phyloP scores from a whole-genome alignment of 2,888 invertebrate species.

The Morpho helenor region DNA sequence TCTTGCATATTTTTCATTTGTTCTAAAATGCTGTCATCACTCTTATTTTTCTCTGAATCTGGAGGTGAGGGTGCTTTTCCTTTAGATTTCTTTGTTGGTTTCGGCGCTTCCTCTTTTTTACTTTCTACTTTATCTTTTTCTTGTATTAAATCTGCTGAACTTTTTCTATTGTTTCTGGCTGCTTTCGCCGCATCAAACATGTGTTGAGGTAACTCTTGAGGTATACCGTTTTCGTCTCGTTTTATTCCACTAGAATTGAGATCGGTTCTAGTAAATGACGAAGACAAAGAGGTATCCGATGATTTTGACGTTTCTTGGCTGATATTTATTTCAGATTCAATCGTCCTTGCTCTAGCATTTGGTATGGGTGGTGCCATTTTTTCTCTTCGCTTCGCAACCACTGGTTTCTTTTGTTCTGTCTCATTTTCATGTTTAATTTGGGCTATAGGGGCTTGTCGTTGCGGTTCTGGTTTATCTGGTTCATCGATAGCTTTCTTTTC shows the following conservation, averaged over 20 bases:
- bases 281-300: conserved; percentile 48
- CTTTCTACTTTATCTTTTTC: conserved; percentile 52
- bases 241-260: conserved; percentile 80
- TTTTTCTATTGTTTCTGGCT: conserved; percentile 83
- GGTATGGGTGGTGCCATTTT: conserved; percentile 73
- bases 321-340: conserved; percentile 54
- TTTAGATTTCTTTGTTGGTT: conserved; percentile 80
- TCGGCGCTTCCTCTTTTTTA: conserved; percentile 55
- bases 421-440: conserved; percentile 77
- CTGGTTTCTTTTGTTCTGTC: conserved; percentile 65
- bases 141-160: conserved; percentile 53
- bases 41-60: conserved; percentile 69
- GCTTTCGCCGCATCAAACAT: conserved; percentile 86
- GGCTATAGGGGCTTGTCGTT: conserved; percentile 47
- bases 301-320: conserved; percentile 51
- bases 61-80: conserved; percentile 88
- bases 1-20: conserved; percentile 61
- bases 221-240: conserved; percentile 80
- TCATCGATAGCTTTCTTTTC: conserved; percentile 62
- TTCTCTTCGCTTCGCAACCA: conserved; percentile 74
- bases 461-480: conserved; percentile 62
- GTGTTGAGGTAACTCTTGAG: conserved; percentile 84
- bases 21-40: conserved; percentile 69
- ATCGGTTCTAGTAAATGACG: conserved; percentile 62
- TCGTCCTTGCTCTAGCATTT: conserved; percentile 62